Evolutionary conservation across 1,140 invertebrate genomes (phyloP), one percentile per base, ranked within the genome.

Genomic region (Subanguina moxae): DNA sequence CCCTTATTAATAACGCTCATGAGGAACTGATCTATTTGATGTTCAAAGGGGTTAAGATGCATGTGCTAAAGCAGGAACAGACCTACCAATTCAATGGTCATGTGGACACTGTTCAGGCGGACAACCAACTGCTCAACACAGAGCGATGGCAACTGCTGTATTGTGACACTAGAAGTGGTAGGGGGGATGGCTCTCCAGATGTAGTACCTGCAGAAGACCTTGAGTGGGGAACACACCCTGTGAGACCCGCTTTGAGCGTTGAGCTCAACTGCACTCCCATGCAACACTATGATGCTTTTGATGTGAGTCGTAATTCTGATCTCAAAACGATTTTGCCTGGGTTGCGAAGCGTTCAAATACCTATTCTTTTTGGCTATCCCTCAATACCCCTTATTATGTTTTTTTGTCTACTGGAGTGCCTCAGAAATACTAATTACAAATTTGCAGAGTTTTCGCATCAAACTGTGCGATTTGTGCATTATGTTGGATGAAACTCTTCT

Each of bases 11-110:
- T 62, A 86, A 87, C 88, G 88, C 7, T 7, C 82, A 82, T 1
- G 91, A 94, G 80, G 94, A 97, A 84, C 85, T 97, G 13, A 79
- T 94, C 42, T 95, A 92, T 83, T 87, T 89, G 19, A 86, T 87
- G 63, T 86, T 83, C 1, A 62, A 73, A 64, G 77, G 75, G 32
- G 64, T 80, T 21, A 15, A 65, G 25, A 89, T 94, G 68, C 84
- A 87, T 25, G 83, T 91, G 1, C 88, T 90, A 73, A 85, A 88
- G 32, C 80, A 87, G 19, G 84, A 87, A 46, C 87, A 86, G 28
- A 71, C 84, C 5, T 88, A 87, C 72, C 87, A 86, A n/a, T 82
- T 91, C 38, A 89, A 90, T 77, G 84, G 90, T 17, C 89, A 87
- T 74, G 87, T 96, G 1, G 85, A 87, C 46, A 87, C 91, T 42